Evolutionary conservation across 92 coral and sea anemone genomes (phyloP).

Genomic region (Phenganax stokvisi): DNA sequence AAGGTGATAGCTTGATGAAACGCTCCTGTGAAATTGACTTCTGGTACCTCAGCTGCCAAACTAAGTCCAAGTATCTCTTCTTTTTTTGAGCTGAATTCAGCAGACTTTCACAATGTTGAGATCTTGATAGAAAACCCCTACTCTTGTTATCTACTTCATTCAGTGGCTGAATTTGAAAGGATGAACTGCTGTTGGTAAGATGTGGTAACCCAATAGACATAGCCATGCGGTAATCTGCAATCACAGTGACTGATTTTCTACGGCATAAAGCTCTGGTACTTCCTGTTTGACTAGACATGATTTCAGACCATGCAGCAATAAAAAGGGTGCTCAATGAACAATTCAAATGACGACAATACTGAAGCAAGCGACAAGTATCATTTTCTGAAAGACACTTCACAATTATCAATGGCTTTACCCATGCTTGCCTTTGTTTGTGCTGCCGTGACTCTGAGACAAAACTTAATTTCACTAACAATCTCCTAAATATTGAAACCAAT

Average conservation of each 20-base stretch:
- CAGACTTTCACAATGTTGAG: slow-evolving; percentile 19
- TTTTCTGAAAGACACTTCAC: slow-evolving; percentile 11
- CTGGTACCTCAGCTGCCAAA: slow-evolving; percentile 11
- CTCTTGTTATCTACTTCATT: not conserved
- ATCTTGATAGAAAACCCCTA: not conserved
- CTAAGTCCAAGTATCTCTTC: slow-evolving; percentile 16
- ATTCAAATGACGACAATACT: not conserved
- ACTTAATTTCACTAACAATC: not conserved
- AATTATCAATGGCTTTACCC: slow-evolving; percentile 12
- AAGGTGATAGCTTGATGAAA: not conserved
- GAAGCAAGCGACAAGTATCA: slow-evolving; percentile 9
- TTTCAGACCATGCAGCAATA: slow-evolving; percentile 18
- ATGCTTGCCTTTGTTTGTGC: not conserved
- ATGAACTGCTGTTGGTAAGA: slow-evolving; percentile 27
- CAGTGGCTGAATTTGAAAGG: not conserved
- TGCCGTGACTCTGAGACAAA: not conserved
- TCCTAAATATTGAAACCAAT: not conserved
- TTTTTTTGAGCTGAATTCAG: slow-evolving; percentile 8
- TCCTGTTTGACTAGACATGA: not conserved
- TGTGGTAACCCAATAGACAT: not conserved
- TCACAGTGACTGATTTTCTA: not conserved
- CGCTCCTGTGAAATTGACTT: not conserved
- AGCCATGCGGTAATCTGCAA: slow-evolving; percentile 2
- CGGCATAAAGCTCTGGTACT: not conserved
- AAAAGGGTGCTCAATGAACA: slow-evolving; percentile 9